Conservation (phyloP, 1,140 invertebrate species). For the Ceratina japonica region DNA sequence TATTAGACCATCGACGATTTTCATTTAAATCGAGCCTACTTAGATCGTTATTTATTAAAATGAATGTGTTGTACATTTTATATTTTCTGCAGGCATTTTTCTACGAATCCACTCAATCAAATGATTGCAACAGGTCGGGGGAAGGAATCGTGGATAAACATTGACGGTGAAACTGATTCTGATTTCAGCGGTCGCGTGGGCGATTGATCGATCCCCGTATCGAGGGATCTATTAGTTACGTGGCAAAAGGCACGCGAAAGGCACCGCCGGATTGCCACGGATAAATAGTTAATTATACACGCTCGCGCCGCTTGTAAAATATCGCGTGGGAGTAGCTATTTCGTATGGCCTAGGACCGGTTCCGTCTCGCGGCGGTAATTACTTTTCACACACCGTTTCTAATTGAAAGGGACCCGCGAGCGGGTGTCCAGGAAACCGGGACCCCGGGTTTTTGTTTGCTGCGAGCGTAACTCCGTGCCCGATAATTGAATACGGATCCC, state of each 20-base stretch:
- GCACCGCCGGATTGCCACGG: slow-evolving; percentile 29
- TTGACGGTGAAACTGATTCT: background rate
- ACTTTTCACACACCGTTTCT: slow-evolving; percentile 49
- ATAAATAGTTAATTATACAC: slow-evolving; percentile 54
- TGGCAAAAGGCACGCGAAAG: slow-evolving; percentile 5
- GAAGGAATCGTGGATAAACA: background rate
- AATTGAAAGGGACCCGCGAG: slow-evolving; percentile 21
- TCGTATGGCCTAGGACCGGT: slow-evolving; percentile 24
- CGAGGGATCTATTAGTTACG: slow-evolving; percentile 41
- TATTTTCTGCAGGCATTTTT: too few species aligned
- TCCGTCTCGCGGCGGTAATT: slow-evolving; percentile 37
- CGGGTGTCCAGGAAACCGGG: background rate
- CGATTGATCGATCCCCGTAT: slow-evolving; percentile 48
- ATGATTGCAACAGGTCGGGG: too few species aligned
- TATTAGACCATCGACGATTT: background rate
- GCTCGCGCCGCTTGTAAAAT: slow-evolving; percentile 20
- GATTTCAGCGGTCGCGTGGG: slow-evolving; percentile 31
- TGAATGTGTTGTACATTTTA: too few species aligned
- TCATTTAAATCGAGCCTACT: slow-evolving; percentile 8
- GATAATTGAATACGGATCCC: slow-evolving; percentile 20
- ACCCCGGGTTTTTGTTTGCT: slow-evolving; percentile 8
- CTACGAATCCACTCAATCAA: too few species aligned
- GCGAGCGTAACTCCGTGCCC: slow-evolving; percentile 10
- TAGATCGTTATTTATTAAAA: too few species aligned
- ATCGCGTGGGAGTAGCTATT: slow-evolving; percentile 37